phyloP scores from a whole-genome alignment of 2,888 invertebrate species.

The Aromia moschata region DNA sequence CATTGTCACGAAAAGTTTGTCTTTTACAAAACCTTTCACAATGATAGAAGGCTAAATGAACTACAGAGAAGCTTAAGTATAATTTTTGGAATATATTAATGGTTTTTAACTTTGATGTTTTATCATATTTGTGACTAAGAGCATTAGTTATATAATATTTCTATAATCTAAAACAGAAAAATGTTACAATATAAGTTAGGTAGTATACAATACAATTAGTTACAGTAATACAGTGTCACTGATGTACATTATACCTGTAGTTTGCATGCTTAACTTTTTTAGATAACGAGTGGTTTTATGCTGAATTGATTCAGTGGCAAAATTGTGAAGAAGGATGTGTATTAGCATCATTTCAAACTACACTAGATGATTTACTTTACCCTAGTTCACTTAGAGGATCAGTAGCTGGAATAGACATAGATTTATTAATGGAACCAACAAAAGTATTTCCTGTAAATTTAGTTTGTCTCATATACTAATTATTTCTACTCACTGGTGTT shows the following conservation, averaged over 20 bases:
- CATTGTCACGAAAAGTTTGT: slow-evolving; percentile 76
- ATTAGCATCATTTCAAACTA: slow-evolving; percentile 72
- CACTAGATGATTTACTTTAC: slow-evolving; percentile 72
- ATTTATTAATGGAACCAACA: slow-evolving; percentile 74
- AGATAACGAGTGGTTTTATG: slow-evolving; percentile 71
- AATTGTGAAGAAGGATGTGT: slow-evolving; percentile 63
- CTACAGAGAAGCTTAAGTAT: slow-evolving; percentile 63
- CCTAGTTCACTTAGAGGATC: slow-evolving; percentile 69
- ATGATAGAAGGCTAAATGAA: slow-evolving; percentile 61
- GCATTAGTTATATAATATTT: too few relatives aligned
- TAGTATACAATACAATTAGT: too few relatives aligned
- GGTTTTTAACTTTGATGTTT: too few relatives aligned
- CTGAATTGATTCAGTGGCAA: slow-evolving; percentile 74
- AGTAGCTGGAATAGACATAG: slow-evolving; percentile 69
- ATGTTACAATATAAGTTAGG: too few relatives aligned
- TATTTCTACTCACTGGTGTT: slow-evolving; percentile 3
- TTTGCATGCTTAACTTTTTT: too few relatives aligned
- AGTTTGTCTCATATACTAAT: slow-evolving; percentile 41
- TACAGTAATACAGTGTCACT: too few relatives aligned
- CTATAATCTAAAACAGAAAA: too few relatives aligned
- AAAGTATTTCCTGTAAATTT: slow-evolving; percentile 75
- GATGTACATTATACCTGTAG: too few relatives aligned
- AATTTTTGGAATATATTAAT: background rate
- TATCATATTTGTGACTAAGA: too few relatives aligned
- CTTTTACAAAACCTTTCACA: slow-evolving; percentile 70